Evolutionary conservation across 2,113 vertebrate species (phyloP).

Genomic region (Otus sunia): DNA sequence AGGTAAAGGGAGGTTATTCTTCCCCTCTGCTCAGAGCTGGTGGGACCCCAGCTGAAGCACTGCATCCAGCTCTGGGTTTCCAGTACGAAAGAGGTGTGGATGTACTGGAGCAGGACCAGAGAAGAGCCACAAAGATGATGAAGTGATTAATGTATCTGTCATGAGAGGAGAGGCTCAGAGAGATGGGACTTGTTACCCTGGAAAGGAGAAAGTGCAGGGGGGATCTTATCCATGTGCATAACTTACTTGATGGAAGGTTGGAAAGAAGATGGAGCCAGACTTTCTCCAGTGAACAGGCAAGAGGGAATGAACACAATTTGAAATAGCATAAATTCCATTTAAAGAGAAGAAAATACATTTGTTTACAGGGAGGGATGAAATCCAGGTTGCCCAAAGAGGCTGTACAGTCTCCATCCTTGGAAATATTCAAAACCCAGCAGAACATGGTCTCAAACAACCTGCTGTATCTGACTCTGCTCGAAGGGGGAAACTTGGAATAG

Average conservation of each 20-base stretch:
- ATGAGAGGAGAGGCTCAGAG: neutral
- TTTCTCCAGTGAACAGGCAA: neutral
- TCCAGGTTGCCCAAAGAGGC: neutral
- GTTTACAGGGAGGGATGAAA: neutral
- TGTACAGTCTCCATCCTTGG: neutral
- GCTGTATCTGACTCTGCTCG: neutral
- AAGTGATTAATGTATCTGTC: neutral
- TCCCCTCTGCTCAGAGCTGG: neutral
- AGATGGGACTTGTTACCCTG: neutral
- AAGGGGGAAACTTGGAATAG: neutral
- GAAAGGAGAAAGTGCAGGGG: neutral
- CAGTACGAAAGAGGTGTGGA: neutral
- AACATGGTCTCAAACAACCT: neutral
- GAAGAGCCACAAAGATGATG: neutral
- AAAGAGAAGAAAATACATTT: neutral
- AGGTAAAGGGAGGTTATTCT: neutral
- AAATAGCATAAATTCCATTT: neutral
- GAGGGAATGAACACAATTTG: neutral
- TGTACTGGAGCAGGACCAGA: neutral
- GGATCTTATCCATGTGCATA: neutral
- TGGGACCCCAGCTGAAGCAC: neutral
- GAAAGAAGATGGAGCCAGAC: neutral
- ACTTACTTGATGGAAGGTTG: neutral
- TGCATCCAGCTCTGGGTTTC: neutral
- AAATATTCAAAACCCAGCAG: neutral